phyloP scores from a whole-genome alignment of 1,140 invertebrate species.

The Aricia agestis region DNA sequence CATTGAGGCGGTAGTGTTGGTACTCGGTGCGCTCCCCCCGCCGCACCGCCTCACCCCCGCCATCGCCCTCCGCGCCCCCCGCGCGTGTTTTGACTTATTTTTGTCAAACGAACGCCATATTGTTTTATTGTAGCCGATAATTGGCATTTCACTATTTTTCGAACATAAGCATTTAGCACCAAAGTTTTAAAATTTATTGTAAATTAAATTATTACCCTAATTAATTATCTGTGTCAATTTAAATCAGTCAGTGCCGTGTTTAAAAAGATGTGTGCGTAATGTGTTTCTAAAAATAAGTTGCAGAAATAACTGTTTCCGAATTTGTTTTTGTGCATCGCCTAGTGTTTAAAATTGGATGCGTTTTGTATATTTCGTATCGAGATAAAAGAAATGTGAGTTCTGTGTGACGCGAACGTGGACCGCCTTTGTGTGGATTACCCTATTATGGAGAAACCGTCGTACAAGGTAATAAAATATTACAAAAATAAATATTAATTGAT shows the following conservation, averaged over 20 bases:
- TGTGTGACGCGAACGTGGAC: slow-evolving; percentile 40
- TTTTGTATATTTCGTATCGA: slow-evolving; percentile 20
- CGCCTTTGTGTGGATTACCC: slow-evolving; percentile 35
- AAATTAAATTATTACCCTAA: background rate
- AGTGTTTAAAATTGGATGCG: slow-evolving; percentile 49
- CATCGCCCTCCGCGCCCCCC: slow-evolving; percentile 22
- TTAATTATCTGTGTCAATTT: slow-evolving; percentile 16
- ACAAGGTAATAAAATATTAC: slow-evolving; percentile 36
- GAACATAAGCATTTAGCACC: background rate
- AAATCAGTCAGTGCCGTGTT: slow-evolving; percentile 15
- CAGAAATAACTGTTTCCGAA: slow-evolving; percentile 37
- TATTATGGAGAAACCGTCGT: slow-evolving; percentile 56
- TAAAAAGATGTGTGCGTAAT: slow-evolving; percentile 19
- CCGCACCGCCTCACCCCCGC: background rate
- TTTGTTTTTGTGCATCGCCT: slow-evolving; percentile 30
- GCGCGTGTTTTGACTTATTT: slow-evolving; percentile 56
- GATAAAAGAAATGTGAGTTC: slow-evolving; percentile 34
- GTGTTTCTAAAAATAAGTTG: slow-evolving; percentile 39
- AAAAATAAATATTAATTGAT: background rate
- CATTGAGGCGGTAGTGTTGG: slow-evolving; percentile 49
- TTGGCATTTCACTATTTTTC: slow-evolving; percentile 35
- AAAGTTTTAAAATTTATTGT: background rate
- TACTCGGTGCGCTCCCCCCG: slow-evolving; percentile 17
- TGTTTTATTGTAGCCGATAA: slow-evolving; percentile 58
- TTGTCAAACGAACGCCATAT: slow-evolving; percentile 64